A percentile compares a stretch with the other conserved stretches of the same genome.
Evolutionary conservation across 1,140 invertebrate genomes (phyloP).

Genomic region (Euura lappo): DNA sequence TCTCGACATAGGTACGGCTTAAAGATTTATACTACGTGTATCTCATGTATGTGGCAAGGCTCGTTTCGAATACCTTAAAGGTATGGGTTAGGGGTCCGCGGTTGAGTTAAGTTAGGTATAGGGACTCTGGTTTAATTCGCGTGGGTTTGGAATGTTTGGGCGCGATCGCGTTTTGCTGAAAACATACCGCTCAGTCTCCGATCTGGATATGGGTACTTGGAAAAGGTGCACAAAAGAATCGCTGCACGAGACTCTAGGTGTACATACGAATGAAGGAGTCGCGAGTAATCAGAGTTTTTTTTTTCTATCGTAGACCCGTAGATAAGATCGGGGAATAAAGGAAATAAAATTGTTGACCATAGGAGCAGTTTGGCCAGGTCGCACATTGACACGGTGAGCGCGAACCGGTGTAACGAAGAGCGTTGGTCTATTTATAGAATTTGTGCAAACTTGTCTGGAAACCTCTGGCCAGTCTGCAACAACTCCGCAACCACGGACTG

Average conservation of each 20-base stretch:
- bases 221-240: too few species aligned
- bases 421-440: constrained; percentile 6
- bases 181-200: constrained; percentile 17
- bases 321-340: not conserved
- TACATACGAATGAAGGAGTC: too few species aligned
- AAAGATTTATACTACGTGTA: not conserved
- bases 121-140: constrained; percentile 32
- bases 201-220: too few species aligned
- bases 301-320: too few species aligned
- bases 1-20: not conserved
- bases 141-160: constrained; percentile 41
- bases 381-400: constrained; percentile 2
- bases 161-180: constrained; percentile 39
- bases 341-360: not conserved
- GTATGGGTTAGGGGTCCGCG: constrained; percentile 2
- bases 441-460: constrained; percentile 5
- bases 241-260: too few species aligned
- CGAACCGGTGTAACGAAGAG: constrained; percentile 2
- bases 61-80: not conserved
- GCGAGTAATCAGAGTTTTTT: too few species aligned
- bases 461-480: not conserved
- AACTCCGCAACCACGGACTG: not conserved
- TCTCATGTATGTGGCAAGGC: not conserved
- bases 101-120: constrained; percentile 21
- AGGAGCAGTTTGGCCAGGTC: not conserved